These are phyloP conservation scores for Plecotus auritus DNA, from an alignment of 2,113 vertebrate species.

Conservation along the genomic window DNA sequence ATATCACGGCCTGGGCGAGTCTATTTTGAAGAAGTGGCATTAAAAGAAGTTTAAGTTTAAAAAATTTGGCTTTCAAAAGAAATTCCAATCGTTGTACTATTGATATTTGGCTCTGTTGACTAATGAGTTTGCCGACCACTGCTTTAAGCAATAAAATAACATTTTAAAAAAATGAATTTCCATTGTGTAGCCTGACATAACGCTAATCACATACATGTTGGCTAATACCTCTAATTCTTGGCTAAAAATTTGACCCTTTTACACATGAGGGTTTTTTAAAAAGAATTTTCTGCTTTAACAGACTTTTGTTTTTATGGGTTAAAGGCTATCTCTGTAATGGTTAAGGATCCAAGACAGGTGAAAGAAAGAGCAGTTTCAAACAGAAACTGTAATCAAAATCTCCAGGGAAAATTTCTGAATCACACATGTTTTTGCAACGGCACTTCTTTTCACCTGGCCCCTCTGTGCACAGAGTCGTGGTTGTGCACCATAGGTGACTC, in stretches of 20 bases:
- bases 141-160: too few species aligned
- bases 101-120: too few species aligned
- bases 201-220: not conserved
- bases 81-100: too few species aligned
- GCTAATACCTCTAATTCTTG: not conserved
- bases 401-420: not conserved
- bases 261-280: not conserved
- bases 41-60: too few species aligned
- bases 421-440: not conserved
- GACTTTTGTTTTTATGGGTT: not conserved
- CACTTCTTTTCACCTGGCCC: not conserved
- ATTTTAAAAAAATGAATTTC: too few species aligned
- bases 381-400: not conserved
- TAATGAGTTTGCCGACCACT: too few species aligned
- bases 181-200: constrained; percentile 15
- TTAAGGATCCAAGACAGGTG: not conserved
- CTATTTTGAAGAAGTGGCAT: too few species aligned
- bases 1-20: too few species aligned
- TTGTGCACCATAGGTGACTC: not conserved
- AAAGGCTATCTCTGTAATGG: not conserved
- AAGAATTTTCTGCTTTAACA: not conserved
- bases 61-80: too few species aligned
- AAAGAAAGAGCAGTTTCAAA: not conserved
- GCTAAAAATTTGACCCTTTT: not conserved
- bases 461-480: not conserved